Evolutionary conservation across 2,113 vertebrate genomes (phyloP).

Genomic region (Nyctibius bracteatus): DNA sequence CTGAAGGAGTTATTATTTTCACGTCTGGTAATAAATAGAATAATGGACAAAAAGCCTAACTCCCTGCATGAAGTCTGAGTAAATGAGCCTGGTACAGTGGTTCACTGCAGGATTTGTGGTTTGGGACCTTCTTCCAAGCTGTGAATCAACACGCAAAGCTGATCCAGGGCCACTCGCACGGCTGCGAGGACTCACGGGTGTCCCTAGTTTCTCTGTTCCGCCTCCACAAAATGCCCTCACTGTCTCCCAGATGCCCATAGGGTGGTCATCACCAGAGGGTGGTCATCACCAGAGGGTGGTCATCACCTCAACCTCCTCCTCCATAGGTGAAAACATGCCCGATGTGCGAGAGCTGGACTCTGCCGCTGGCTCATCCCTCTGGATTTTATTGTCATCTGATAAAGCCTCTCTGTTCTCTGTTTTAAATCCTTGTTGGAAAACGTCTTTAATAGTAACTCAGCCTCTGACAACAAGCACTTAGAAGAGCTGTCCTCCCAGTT

Average conservation of each 20-base stretch:
- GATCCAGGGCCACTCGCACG: background rate
- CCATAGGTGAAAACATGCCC: background rate
- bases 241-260: too few relatives aligned
- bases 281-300: background rate
- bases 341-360: accelerated
- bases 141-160: background rate
- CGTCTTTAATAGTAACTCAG: background rate
- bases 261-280: background rate
- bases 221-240: background rate
- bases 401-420: background rate
- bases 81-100: background rate
- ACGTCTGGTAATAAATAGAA: background rate
- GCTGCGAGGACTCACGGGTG: background rate
- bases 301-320: background rate
- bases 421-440: background rate
- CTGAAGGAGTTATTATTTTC: background rate
- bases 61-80: background rate
- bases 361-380: background rate
- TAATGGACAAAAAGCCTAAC: background rate
- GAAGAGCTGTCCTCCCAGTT: background rate
- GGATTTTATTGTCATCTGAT: background rate
- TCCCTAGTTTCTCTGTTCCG: background rate
- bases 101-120: slow-evolving; percentile 7
- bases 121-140: background rate
- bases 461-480: background rate